phyloP scores from a whole-genome alignment of 2,888 invertebrate species.

The Agonopterix subpropinquella region DNA sequence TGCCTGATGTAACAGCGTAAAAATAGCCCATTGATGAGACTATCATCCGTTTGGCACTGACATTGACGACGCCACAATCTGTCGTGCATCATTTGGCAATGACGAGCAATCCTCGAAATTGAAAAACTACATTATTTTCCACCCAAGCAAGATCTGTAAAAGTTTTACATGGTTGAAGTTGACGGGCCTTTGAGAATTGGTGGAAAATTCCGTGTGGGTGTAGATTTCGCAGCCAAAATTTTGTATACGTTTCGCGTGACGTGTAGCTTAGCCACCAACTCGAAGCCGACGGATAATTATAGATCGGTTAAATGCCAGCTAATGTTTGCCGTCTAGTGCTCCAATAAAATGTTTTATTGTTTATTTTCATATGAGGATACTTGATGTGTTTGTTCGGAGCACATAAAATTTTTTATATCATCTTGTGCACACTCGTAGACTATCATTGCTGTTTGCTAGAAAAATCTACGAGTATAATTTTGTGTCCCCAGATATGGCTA shows the following conservation, averaged over 20 bases:
- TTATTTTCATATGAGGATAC: constrained; percentile 41
- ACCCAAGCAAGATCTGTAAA: neutral
- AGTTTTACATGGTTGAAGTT: neutral
- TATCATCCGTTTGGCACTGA: constrained; percentile 63
- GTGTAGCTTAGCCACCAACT: constrained; percentile 30
- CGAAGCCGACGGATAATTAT: constrained; percentile 48
- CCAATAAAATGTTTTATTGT: constrained; percentile 47
- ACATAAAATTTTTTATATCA: neutral
- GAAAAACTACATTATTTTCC: neutral
- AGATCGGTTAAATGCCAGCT: constrained; percentile 64
- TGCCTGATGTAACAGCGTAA: constrained; percentile 43
- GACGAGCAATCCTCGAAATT: constrained; percentile 11
- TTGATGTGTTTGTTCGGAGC: constrained; percentile 15
- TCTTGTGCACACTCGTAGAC: constrained; percentile 1
- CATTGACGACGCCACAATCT: constrained; percentile 45
- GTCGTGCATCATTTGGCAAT: constrained; percentile 49
- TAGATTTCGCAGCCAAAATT: constrained; percentile 50
- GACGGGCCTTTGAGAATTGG: constrained; percentile 11
- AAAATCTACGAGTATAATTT: neutral
- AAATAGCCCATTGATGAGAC: constrained; percentile 65
- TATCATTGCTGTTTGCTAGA: neutral
- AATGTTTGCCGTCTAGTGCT: constrained; percentile 44
- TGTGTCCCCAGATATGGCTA: constrained; percentile 65
- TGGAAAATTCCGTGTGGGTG: constrained; percentile 40
- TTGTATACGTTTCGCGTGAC: constrained; percentile 36